Evolutionary conservation across 1,140 invertebrate species (phyloP).

Genomic region (Parapsyche elsis): DNA sequence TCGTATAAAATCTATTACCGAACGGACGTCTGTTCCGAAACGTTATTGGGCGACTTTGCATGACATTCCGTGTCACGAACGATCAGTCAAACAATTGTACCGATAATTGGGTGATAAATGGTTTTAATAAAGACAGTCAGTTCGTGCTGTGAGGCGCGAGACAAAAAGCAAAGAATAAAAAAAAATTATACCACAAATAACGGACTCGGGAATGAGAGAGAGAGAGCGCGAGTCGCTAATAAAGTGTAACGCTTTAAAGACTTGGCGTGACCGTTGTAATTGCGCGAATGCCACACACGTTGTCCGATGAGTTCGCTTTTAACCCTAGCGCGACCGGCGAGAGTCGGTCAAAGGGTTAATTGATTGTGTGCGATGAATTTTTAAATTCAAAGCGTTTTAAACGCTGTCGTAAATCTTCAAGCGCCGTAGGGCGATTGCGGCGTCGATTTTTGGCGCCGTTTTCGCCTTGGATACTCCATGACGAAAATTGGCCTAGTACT

Average conservation of each 20-base stretch:
- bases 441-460: constrained; percentile 18
- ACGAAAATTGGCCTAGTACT: constrained; percentile 13
- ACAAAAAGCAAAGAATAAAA: no score
- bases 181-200: no score
- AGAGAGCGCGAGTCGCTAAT: not conserved
- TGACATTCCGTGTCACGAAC: constrained; percentile 23
- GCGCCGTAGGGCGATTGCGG: no score
- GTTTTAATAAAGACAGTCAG: not conserved
- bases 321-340: not conserved
- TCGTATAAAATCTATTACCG: constrained; percentile 5
- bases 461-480: not conserved
- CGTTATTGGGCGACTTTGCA: constrained; percentile 14
- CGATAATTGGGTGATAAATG: constrained; percentile 30
- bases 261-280: constrained; percentile 37
- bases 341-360: no score
- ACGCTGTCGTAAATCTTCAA: not conserved
- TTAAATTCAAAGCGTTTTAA: not conserved
- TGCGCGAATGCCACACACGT: constrained; percentile 34
- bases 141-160: not conserved
- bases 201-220: no score
- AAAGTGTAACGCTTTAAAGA: not conserved
- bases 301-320: not conserved
- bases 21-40: not conserved
- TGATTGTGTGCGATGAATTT: no score
- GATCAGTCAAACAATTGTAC: constrained; percentile 25